A percentile compares a stretch with the other conserved stretches of the same genome.
Conservation (phyloP, 2,113 vertebrate genomes). For the Clarias magur region DNA sequence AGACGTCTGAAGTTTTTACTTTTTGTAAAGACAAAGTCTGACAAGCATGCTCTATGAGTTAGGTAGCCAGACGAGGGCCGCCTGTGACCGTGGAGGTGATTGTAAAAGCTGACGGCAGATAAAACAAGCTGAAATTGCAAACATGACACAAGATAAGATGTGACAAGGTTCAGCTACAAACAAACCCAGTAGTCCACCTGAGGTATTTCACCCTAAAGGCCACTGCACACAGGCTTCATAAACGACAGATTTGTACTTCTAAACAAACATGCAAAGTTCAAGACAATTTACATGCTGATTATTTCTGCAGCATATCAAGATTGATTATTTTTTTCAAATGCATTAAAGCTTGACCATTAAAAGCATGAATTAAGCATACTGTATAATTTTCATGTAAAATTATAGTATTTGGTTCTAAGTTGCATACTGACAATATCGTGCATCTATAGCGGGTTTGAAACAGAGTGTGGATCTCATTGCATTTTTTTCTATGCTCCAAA, state of each 20-base stretch:
- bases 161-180: conserved; percentile 37
- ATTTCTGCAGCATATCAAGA: background rate
- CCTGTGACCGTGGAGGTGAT: conserved; percentile 28
- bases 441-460: background rate
- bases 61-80: conserved; percentile 32
- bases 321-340: background rate
- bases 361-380: too few species aligned
- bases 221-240: background rate
- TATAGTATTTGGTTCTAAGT: background rate
- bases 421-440: background rate
- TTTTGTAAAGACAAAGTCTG: conserved; percentile 3
- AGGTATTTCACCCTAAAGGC: conserved; percentile 27
- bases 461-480: background rate
- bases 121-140: conserved; percentile 42
- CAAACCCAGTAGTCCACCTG: conserved; percentile 3
- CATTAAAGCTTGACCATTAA: background rate
- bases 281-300: background rate
- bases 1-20: background rate
- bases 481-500: background rate
- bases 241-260: background rate
- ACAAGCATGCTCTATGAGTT: conserved; percentile 37
- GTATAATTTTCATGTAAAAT: background rate
- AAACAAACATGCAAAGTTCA: background rate
- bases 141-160: conserved; percentile 41
- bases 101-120: conserved; percentile 47